Evolutionary conservation across 1,140 invertebrate species (phyloP).

Genomic region (Philopotamus ludificatus): DNA sequence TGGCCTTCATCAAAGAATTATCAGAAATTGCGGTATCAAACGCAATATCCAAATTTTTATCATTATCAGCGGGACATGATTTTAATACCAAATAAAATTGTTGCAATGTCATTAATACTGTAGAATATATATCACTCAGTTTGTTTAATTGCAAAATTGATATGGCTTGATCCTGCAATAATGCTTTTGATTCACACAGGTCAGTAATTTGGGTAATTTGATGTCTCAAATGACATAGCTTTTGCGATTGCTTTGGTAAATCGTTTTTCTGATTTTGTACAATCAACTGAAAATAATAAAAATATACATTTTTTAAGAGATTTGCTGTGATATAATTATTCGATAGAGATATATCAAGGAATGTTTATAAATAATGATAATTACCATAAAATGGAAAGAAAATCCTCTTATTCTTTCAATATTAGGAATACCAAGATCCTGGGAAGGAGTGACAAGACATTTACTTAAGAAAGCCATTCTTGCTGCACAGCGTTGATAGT

Average conservation of each 20-base stretch:
- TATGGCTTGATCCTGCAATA: constrained; percentile 44
- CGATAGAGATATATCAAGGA: too few relatives aligned
- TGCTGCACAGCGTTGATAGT: constrained; percentile 72
- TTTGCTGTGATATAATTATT: too few relatives aligned
- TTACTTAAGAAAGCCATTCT: constrained; percentile 66
- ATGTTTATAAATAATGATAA: background rate
- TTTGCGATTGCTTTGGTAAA: constrained; percentile 53
- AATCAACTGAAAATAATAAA: constrained; percentile 48
- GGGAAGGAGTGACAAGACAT: constrained; percentile 64
- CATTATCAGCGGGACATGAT: constrained; percentile 55
- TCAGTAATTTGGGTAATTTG: constrained; percentile 50
- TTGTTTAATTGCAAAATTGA: constrained; percentile 44
- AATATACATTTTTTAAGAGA: background rate
- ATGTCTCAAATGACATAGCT: constrained; percentile 52
- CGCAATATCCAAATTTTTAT: constrained; percentile 39
- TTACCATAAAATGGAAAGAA: constrained; percentile 56
- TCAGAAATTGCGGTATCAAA: constrained; percentile 49
- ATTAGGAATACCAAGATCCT: constrained; percentile 77
- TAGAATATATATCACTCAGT: constrained; percentile 55
- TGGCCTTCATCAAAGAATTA: constrained; percentile 53
- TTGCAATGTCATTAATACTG: constrained; percentile 55
- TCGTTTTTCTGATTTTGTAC: constrained; percentile 56
- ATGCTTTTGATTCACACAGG: constrained; percentile 47
- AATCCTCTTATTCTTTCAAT: constrained; percentile 85
- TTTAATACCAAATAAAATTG: constrained; percentile 62